Evolutionary conservation across 2,888 invertebrate genomes (phyloP), one percentile per base, ranked within the genome.

Genomic region (Leptopilina syphax): DNA sequence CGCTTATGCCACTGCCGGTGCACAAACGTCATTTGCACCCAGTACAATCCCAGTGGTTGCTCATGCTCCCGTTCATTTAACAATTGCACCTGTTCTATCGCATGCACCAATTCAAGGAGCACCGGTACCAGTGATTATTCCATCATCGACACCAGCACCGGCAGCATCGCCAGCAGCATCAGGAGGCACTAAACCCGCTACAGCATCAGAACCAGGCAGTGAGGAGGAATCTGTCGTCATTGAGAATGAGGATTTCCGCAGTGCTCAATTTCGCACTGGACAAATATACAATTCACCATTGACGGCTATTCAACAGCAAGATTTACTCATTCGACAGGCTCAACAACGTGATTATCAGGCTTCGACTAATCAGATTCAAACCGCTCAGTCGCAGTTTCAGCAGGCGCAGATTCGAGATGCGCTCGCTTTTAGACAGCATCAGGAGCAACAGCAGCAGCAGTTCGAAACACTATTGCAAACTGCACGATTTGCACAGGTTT

Each of bases 191-290:
- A 50, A 10, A 12, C 50, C 50, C 3, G 50, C 50, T 13, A 81
- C 86, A 7, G 84, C 89, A 1, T 79, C 85, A 4, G 34, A 34
- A 12, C 78, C 84, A 18, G 83, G 81, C 77, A 80, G 80, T 27
- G 88, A 88, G 77, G 87, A 89, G 41, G 92, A 92, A 65, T 87
- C 89, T 27, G 87, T 92, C 0, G 87, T 90, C 13, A 87, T 92
- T 0, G 92, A 92, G 7, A 91, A 91, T 80, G 86, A 90, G n/a
- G 89, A 91, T 27, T 90, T 91, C 84, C 88, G 89, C n/a, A 85
- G 80, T 12, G 44, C 82, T 0, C 81, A 84, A 77, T 84, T 83
- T 82, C 80, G 77, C 41, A 79, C 79, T n/a, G 47, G 77, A 1
- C 82, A 84, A 54, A 78, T 79, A 77, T 65, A 44, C n/a, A 34